These are phyloP conservation scores for Siniperca undulata DNA, from an alignment of 2,797 vertebrate genomes.

Conservation along the genomic window DNA sequence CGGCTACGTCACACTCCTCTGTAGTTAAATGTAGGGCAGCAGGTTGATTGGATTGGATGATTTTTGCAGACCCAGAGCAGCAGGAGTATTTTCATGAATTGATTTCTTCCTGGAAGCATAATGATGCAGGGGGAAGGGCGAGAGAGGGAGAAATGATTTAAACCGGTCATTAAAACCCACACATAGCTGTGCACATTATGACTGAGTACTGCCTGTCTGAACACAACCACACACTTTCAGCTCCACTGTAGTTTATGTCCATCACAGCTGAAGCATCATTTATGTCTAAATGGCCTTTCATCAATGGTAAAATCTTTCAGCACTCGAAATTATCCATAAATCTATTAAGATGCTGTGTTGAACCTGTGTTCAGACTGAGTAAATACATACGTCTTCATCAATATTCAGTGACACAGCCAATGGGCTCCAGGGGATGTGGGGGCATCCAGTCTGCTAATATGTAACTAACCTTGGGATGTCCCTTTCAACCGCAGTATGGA, in stretches of 20 bases:
- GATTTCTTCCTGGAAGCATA: slow-evolving; percentile 61
- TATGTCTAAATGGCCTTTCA: slow-evolving; percentile 15
- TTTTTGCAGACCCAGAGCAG: slow-evolving; percentile 38
- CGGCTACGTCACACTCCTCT: slow-evolving; percentile 4
- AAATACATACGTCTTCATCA: slow-evolving; percentile 34
- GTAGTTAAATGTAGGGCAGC: slow-evolving; percentile 50
- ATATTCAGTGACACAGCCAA: slow-evolving; percentile 22
- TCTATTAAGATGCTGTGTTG: background rate
- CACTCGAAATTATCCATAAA: background rate
- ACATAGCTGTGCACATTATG: slow-evolving; percentile 12
- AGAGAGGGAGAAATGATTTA: slow-evolving; percentile 35
- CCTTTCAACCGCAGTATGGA: slow-evolving; percentile 34
- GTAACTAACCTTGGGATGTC: slow-evolving; percentile 34
- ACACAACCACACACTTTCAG: slow-evolving; percentile 22
- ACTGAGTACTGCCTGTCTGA: slow-evolving; percentile 27
- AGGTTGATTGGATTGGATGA: slow-evolving; percentile 52
- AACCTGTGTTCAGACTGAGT: slow-evolving; percentile 14
- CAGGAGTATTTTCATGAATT: slow-evolving; percentile 55
- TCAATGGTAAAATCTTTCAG: background rate
- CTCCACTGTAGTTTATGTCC: slow-evolving; percentile 16
- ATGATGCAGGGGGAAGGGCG: background rate
- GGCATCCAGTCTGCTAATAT: slow-evolving; percentile 20
- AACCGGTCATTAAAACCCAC: slow-evolving; percentile 61
- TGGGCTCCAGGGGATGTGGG: slow-evolving; percentile 6
- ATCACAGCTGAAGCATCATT: slow-evolving; percentile 23